Evolutionary conservation across 2,113 vertebrate species (phyloP), one percentile per base, ranked within the genome.

Genomic region (Merops nubicus): DNA sequence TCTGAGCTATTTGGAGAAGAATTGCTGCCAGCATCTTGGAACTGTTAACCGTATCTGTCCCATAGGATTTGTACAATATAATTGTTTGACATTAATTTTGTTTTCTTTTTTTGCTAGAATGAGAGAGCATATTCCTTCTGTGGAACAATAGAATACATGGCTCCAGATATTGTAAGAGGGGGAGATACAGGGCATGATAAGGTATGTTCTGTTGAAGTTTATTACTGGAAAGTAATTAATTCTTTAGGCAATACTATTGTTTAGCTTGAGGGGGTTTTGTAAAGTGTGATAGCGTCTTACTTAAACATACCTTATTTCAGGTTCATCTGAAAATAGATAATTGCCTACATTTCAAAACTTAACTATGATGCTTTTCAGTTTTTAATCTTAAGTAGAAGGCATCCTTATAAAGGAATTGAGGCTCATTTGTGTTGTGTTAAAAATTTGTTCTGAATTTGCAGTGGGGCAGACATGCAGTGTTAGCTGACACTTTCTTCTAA

Each of bases 111-210:
- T 63, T 96, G 63, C 72, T 97, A 98, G 99, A 98, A 98, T 31
- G 99, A 99, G 96, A 98, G 99, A 96, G 98, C 99, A 9, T 99
- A 99, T 97, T 99, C 99, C 23, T 98, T 99, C 75, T 99, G 99
- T 92, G 99, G 99, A 74, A 99, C 99, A 31, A 99, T 99, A 93
- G 99, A 99, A 94, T 99, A 99, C 88, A 99, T 99, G 99, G 99
- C 99, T 85, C 99, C 99, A 69, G 99, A 99, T 98, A 99, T 99
- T 83, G 98, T 99, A 82, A 98, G 98, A 97, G 99, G 99, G 43
- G 99, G 99, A 94, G 99, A 99, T 88, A 96, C 98, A 5, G 99
- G 99, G 88, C 99, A 99, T 68, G 99, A 99, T 98, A 99, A 99
- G 99, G 99, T 99, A 98, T 75, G 85, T 88, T 92, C 43, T 12